phyloP scores from a whole-genome alignment of 2,113 vertebrate species.

The Nothoprocta pentlandii region DNA sequence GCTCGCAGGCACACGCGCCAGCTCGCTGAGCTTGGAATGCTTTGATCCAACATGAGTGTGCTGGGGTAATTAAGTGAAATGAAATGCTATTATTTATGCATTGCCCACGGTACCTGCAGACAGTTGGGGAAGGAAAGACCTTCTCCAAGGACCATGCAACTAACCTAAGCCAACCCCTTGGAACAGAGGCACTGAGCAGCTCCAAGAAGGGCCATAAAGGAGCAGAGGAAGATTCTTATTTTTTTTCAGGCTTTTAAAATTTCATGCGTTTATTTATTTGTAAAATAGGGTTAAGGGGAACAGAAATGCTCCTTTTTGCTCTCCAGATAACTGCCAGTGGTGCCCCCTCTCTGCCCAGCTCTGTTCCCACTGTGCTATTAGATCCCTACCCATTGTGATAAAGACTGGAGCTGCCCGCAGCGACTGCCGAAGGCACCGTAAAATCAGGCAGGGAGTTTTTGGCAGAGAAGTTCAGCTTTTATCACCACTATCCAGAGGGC shows the following conservation, averaged over 20 bases:
- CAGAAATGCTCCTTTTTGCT: not conserved
- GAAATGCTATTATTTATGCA: not conserved
- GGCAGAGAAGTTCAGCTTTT: not conserved
- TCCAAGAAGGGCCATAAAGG: not conserved
- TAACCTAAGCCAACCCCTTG: not conserved
- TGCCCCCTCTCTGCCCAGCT: not conserved
- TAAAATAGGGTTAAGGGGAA: not conserved
- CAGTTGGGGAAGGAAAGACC: not conserved
- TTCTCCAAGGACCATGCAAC: not conserved
- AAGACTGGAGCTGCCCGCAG: not conserved
- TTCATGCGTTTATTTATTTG: too few relatives aligned
- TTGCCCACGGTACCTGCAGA: not conserved
- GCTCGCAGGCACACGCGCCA: not conserved
- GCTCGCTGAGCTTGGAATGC: not conserved
- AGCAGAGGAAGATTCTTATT: not conserved
- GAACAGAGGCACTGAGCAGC: not conserved
- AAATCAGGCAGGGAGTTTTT: fast-evolving
- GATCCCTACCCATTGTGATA: not conserved
- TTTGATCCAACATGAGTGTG: not conserved
- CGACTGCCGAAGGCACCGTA: not conserved
- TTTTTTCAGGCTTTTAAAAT: not conserved
- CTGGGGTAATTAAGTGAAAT: conserved; percentile 14
- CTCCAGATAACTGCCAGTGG: not conserved
- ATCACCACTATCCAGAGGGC: not conserved
- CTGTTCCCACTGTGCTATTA: not conserved